Conservation (phyloP, 35 echinoderm and acorn worm genomes). For the Ophiothrix spiculata region DNA sequence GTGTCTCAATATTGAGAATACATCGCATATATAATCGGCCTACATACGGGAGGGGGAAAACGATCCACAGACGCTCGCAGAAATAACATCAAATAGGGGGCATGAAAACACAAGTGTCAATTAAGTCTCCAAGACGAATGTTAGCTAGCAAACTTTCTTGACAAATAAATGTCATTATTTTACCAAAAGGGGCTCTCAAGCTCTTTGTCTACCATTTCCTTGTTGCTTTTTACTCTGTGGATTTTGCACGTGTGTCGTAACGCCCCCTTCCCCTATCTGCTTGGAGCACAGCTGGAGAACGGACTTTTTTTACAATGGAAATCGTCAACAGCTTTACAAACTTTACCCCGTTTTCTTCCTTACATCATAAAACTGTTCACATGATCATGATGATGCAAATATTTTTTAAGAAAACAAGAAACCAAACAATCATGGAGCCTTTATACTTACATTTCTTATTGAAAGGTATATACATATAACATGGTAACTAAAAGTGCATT, state of each 20-base stretch:
- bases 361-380: background rate
- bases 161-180: constrained; percentile 3
- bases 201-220: background rate
- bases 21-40: too few relatives aligned
- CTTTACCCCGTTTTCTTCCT: background rate
- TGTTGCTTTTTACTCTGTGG: background rate
- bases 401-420: constrained; percentile 5
- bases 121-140: background rate
- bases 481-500: too few relatives aligned
- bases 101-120: background rate
- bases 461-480: too few relatives aligned
- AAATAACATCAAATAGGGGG: background rate
- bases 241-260: background rate
- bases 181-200: background rate
- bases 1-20: too few relatives aligned
- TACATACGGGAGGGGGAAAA: background rate
- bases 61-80: background rate
- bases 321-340: background rate
- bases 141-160: background rate
- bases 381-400: background rate
- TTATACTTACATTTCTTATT: too few relatives aligned
- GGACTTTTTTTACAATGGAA: background rate
- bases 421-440: background rate
- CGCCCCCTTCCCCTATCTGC: background rate
- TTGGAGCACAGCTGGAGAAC: background rate